Conservation (phyloP, 2,113 vertebrate species). For the Ovis aries region DNA sequence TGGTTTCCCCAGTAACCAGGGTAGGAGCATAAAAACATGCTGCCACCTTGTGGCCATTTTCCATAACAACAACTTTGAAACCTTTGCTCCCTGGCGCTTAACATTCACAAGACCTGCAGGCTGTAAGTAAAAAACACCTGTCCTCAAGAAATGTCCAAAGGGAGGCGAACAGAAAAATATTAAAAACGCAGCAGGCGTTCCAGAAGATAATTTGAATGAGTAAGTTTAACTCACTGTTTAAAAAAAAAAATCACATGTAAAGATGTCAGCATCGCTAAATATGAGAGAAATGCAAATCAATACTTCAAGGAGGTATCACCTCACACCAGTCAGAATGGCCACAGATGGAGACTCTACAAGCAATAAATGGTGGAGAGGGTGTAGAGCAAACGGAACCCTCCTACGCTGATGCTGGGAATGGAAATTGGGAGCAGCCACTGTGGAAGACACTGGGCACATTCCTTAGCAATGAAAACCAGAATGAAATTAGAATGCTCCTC, state of each 20-base stretch:
- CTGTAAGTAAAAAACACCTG: not conserved
- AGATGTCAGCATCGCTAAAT: not conserved
- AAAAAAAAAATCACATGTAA: not conserved
- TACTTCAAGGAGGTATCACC: not conserved
- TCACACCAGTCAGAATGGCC: not conserved
- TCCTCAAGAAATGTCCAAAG: not conserved
- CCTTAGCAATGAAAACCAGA: not conserved
- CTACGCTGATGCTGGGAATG: not conserved
- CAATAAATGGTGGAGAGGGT: not conserved
- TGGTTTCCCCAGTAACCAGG: not conserved
- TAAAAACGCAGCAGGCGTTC: rapidly evolving
- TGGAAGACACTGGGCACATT: rapidly evolving
- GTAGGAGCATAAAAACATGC: rapidly evolving
- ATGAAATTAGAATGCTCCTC: not conserved
- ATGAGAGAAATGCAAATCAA: not conserved
- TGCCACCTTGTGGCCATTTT: not conserved
- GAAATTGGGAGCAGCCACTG: not conserved
- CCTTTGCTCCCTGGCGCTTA: not conserved
- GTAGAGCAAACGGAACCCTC: not conserved
- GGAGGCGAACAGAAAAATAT: not conserved
- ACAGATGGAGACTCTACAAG: not conserved
- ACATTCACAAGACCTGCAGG: not conserved
- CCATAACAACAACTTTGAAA: not conserved
- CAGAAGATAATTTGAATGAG: not conserved
- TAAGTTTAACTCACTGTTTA: not conserved